Evolutionary conservation across 1,140 invertebrate genomes (phyloP), one percentile per base, ranked within the genome.

Genomic region (Drosophila obscura): DNA sequence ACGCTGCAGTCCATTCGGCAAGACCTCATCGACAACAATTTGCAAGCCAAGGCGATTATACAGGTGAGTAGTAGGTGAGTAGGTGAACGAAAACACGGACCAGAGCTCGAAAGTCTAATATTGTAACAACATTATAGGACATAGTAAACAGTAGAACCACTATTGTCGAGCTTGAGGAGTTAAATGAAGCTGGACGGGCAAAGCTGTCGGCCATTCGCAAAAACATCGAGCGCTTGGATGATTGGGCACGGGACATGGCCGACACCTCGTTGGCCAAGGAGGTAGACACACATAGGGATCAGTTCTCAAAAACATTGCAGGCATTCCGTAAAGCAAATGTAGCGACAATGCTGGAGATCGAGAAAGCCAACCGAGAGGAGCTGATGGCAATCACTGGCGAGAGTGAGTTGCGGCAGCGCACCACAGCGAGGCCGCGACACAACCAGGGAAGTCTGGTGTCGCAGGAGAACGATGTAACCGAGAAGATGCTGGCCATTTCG

Each of bases 401-500:
- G 46, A 93, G 92, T 52, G 93, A 93, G 72, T 85, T 94, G 9
- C 91, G 93, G 44, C 92, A 96, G 19, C 92, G 95, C 55, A 51
- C 59, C 9, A 78, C 57, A 1, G 35, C 61, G 0, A 59, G 73
- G 2, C 50, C 73, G 5, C 77, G 76, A 0, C 87, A 92, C 50
- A 91, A 90, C 68, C 85, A 85, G 11, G 68, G 84, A 28, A 91
- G 77, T 57, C 59, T 92, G 11, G 88, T 92, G 0, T 81, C 88
- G 0, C 91, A 92, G 60, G 90, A 92, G 41, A 91, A 91, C 59
- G 94, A 94, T 85, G 94, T 97, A 0, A 98, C 97, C 3, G 96
- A 98, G 68, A 96, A 96, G 91, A 92, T 99, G 73, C 91, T 97
- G 45, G 95, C 96, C 46, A 96, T 98, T 61, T 97, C 96, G 72